Evolutionary conservation across 1,140 invertebrate genomes (phyloP), one percentile per base, ranked within the genome.

Genomic region (Brachionus calyciflorus): DNA sequence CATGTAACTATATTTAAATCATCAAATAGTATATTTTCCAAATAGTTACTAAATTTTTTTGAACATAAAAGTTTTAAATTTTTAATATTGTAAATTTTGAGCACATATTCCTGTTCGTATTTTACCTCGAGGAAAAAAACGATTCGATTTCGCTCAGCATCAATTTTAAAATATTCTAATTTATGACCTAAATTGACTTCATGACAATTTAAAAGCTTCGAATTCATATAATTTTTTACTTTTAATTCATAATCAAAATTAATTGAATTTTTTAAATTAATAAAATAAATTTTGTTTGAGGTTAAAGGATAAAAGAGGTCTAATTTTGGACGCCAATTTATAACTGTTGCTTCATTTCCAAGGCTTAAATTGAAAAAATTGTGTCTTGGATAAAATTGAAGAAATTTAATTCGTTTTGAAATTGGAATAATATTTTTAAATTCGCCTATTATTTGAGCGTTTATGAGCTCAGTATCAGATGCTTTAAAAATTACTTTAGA

Each of bases 11-110:
- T 24, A 14, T 14, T 7, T 44, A 24, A 19, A 1, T 7, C 40
- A 44, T 65, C 60, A 44, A 65, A 44, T 26, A 65, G 17, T 24
- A 65, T 24, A 65, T 65, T 65, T 10, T 65, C 60, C 12, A 65
- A 44, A 44, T 44, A 65, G 44, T 24, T 44, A 65, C 21, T 2
- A 19, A 65, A 65, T 30, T 2, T 9, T 24, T 37, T 65, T 21
- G 37, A 44, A 26, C 24, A 65, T 17, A 65, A 24, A 3, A 46
- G 24, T 9, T 24, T 65, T 14, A 41, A 14, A 4, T 24, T 24
- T 9, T 44, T 24, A 65, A 65, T 17, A 41, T 65, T 28, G 9
- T 65, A 65, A 24, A 65, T 65, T 65, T 65, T 41, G 10, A 65
- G 10, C 19, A 44, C 21, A 65, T 65, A 65, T 14, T 65, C 41